These are phyloP conservation scores for Vanessa tameamea DNA, from an alignment of 1,140 invertebrate genomes.

Conservation along the genomic window DNA sequence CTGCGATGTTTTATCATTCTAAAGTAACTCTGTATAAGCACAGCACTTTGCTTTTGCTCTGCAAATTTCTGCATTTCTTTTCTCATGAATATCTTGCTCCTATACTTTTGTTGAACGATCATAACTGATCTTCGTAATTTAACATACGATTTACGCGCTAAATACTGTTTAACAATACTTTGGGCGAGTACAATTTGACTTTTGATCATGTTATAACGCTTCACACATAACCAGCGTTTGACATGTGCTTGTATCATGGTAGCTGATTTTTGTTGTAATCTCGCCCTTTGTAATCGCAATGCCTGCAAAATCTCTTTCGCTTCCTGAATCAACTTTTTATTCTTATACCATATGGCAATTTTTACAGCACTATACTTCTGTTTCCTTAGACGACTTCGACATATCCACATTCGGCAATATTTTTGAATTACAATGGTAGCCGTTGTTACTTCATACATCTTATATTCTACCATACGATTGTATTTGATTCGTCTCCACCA, in stretches of 20 bases:
- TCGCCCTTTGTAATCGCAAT: slow-evolving; percentile 46
- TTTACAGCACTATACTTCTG: slow-evolving; percentile 54
- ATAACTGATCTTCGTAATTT: slow-evolving; percentile 57
- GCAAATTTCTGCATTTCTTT: slow-evolving; percentile 55
- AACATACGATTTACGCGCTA: slow-evolving; percentile 55
- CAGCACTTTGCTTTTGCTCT: slow-evolving; percentile 46
- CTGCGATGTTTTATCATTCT: slow-evolving; percentile 60
- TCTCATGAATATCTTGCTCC: slow-evolving; percentile 67
- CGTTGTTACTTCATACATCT: slow-evolving; percentile 61
- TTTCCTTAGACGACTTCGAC: slow-evolving; percentile 64
- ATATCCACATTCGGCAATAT: slow-evolving; percentile 79
- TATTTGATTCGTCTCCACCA: slow-evolving; percentile 80
- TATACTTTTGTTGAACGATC: slow-evolving; percentile 75
- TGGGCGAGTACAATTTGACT: slow-evolving; percentile 58
- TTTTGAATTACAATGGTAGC: slow-evolving; percentile 81
- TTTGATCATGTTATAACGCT: slow-evolving; percentile 47
- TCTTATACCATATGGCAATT: slow-evolving; percentile 74
- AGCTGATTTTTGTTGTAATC: slow-evolving; percentile 47
- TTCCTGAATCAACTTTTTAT: slow-evolving; percentile 54
- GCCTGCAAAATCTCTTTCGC: slow-evolving; percentile 51
- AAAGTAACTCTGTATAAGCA: slow-evolving; percentile 74
- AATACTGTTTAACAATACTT: slow-evolving; percentile 51
- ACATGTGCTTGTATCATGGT: slow-evolving; percentile 71
- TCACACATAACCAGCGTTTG: slow-evolving; percentile 70
- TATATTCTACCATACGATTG: slow-evolving; percentile 71